Evolutionary conservation across 2,113 vertebrate genomes (phyloP).

Genomic region (Lates calcarifer): DNA sequence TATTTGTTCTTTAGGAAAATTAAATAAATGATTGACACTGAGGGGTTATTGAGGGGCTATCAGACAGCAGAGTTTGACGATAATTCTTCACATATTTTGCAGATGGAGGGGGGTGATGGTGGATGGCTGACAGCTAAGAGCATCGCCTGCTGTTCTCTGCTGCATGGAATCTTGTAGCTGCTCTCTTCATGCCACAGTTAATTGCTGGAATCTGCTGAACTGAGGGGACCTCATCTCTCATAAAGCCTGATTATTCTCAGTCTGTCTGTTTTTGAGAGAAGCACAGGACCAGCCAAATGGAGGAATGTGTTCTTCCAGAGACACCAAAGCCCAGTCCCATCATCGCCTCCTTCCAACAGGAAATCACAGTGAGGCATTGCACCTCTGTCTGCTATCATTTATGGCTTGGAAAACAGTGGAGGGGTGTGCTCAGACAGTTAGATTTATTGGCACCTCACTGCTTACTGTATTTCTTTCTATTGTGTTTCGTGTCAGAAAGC

Average conservation of each 20-base stretch:
- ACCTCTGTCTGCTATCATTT: conserved; percentile 42
- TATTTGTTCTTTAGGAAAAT: too few relatives aligned
- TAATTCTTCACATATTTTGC: too few relatives aligned
- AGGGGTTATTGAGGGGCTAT: too few relatives aligned
- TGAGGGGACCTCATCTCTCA: conserved; percentile 9
- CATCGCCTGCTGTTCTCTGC: background rate
- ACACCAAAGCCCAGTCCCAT: background rate
- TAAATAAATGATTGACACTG: too few relatives aligned
- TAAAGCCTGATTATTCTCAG: conserved; percentile 31
- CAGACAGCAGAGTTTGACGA: too few relatives aligned
- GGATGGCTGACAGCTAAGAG: background rate
- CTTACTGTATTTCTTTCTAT: conserved; percentile 54
- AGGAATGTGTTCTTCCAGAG: conserved; percentile 10
- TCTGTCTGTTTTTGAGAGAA: conserved; percentile 20
- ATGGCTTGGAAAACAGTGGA: conserved; percentile 9
- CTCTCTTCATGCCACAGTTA: conserved; percentile 41
- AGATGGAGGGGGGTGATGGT: too few relatives aligned
- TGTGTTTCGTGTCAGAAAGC: too few relatives aligned
- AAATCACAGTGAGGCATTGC: conserved; percentile 15
- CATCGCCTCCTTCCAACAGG: conserved; percentile 10
- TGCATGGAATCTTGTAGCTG: background rate
- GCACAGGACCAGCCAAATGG: background rate
- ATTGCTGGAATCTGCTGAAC: conserved; percentile 40
- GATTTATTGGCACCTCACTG: conserved; percentile 31
- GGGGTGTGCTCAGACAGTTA: background rate